Conservation (phyloP, 2,888 invertebrate species). For the Dugesia japonica region DNA sequence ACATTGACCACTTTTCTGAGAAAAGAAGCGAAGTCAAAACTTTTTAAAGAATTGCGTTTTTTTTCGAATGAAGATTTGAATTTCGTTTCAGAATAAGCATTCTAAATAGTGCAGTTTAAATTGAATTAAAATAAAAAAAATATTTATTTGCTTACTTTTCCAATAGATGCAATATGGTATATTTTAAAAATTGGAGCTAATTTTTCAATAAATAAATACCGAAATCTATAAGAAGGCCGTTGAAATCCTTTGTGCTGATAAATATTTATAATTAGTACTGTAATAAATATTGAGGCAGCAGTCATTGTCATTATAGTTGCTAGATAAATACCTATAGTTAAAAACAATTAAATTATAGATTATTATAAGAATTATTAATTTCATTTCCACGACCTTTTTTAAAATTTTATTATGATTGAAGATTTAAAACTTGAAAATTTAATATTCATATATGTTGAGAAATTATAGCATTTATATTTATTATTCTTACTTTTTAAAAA, state of each 20-base stretch:
- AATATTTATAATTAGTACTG: neutral
- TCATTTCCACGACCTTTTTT: too few relatives aligned
- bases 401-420: too few relatives aligned
- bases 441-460: too few relatives aligned
- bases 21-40: neutral
- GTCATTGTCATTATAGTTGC: neutral
- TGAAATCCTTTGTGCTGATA: neutral
- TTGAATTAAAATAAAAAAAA: too few relatives aligned
- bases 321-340: neutral
- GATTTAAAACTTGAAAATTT: too few relatives aligned
- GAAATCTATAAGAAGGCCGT: neutral
- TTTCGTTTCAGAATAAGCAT: neutral
- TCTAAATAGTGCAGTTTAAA: too few relatives aligned
- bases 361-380: too few relatives aligned
- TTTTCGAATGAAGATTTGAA: neutral
- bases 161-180: neutral
- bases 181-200: neutral
- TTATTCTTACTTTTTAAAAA: too few relatives aligned
- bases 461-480: too few relatives aligned
- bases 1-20: neutral
- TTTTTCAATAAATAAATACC: neutral
- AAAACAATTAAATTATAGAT: neutral
- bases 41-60: neutral
- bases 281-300: neutral
- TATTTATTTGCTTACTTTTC: neutral